Conservation (phyloP, 2,888 invertebrate genomes). For the Drosophila quinaria region DNA sequence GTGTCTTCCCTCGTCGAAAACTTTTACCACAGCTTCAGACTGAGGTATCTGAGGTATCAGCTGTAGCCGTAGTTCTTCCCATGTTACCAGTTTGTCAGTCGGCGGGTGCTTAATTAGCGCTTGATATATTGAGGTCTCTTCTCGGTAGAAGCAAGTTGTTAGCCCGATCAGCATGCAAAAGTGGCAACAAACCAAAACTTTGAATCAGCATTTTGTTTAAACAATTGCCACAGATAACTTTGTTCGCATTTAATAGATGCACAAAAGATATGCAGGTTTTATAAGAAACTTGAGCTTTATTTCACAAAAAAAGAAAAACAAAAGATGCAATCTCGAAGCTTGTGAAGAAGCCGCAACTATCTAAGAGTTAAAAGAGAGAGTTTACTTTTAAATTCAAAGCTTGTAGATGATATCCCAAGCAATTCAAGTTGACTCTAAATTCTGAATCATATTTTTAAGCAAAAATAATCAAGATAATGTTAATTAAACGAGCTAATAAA, state of each 20-base stretch:
- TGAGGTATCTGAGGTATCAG: neutral
- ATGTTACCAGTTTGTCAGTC: slow-evolving; percentile 33
- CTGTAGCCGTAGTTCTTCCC: slow-evolving; percentile 21
- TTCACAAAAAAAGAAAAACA: slow-evolving; percentile 1
- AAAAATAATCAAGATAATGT: neutral
- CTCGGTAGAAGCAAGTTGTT: slow-evolving; percentile 15
- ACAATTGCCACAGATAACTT: slow-evolving; percentile 19
- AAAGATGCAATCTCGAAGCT: slow-evolving; percentile 1
- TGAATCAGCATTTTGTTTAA: slow-evolving; percentile 38
- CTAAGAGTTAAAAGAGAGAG: neutral
- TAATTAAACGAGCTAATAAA: neutral
- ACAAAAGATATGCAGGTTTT: slow-evolving; percentile 5
- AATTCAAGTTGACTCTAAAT: neutral
- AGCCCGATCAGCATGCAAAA: slow-evolving; percentile 20
- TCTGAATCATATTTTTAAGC: neutral
- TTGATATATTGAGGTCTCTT: slow-evolving; percentile 53
- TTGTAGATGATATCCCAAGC: neutral
- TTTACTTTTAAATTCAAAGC: neutral
- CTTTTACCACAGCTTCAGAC: slow-evolving; percentile 24
- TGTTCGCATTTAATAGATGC: slow-evolving; percentile 1
- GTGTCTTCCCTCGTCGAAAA: slow-evolving; percentile 34
- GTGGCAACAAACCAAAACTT: slow-evolving; percentile 14
- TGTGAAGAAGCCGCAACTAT: neutral
- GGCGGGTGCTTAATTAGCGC: slow-evolving; percentile 61
- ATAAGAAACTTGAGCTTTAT: neutral